Conservation (phyloP, 2,888 invertebrate genomes). For the Hetaerina titia region DNA sequence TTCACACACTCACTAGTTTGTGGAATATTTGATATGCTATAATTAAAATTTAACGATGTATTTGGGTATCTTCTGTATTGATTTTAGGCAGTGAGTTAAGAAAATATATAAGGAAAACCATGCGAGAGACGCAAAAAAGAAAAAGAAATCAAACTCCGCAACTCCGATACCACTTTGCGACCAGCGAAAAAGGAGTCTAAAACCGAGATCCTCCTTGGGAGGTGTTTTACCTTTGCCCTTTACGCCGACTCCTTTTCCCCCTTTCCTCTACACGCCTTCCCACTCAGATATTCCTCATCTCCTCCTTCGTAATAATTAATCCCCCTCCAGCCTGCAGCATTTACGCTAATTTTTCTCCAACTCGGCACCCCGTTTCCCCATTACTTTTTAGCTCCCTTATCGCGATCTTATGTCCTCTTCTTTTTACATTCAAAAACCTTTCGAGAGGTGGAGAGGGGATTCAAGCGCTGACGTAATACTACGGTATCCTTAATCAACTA, state of each 20-base stretch:
- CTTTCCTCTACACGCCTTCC: not conserved
- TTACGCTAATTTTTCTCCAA: not conserved
- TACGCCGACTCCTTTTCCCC: not conserved
- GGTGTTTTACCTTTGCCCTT: not conserved
- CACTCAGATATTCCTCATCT: not conserved
- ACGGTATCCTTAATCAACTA: conserved; percentile 1
- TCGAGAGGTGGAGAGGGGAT: not conserved
- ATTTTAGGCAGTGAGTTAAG: no score
- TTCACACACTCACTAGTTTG: no score
- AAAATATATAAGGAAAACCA: no score
- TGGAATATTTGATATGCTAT: no score
- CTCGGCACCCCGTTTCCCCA: not conserved
- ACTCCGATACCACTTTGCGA: no score
- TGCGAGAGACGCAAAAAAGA: no score
- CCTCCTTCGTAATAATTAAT: not conserved
- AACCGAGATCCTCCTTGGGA: not conserved
- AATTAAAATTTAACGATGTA: no score
- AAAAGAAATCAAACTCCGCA: no score
- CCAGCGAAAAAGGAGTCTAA: no score
- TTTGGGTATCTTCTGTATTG: no score
- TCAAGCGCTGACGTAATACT: not conserved
- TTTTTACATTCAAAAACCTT: not conserved
- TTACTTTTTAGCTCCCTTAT: not conserved
- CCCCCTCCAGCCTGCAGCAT: not conserved
- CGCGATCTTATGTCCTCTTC: not conserved